A percentile compares a stretch with the other conserved stretches of the same genome.
Evolutionary conservation across 64 coral and sea anemone genomes (phyloP).

Genomic region (Porites australiensis): DNA sequence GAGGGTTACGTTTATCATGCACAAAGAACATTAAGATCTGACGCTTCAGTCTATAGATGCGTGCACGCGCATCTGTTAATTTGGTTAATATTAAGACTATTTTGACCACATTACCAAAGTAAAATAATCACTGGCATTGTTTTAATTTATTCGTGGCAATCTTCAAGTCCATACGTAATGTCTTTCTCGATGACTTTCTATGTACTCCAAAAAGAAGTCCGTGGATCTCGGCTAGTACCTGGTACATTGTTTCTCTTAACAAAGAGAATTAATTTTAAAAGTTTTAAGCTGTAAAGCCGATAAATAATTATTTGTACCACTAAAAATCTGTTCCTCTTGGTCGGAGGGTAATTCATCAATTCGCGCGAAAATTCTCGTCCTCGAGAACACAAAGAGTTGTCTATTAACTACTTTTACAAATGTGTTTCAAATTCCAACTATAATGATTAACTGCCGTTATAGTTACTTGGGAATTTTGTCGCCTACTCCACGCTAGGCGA

Average conservation of each 20-base stretch:
- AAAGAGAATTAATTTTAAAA: background rate
- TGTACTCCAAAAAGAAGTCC: background rate
- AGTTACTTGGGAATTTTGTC: slow-evolving; percentile 5
- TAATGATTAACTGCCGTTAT: slow-evolving; percentile 15
- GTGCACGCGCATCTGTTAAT: too few species aligned
- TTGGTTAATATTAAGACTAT: too few species aligned
- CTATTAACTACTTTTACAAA: slow-evolving; percentile 11
- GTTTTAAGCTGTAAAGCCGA: background rate
- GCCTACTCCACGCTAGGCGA: background rate
- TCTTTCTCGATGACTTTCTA: background rate
- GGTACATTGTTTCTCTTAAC: background rate
- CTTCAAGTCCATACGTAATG: too few species aligned
- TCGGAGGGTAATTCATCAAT: background rate
- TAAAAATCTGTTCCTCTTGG: background rate
- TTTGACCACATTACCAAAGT: background rate
- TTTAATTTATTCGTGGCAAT: background rate
- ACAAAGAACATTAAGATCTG: background rate
- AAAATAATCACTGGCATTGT: background rate
- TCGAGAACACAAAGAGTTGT: background rate
- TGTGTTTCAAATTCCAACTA: slow-evolving; percentile 15
- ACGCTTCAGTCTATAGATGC: too few species aligned
- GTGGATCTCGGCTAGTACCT: background rate
- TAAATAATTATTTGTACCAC: slow-evolving; percentile 5
- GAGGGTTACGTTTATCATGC: background rate
- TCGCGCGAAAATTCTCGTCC: background rate